Base-by-base conservation (phyloP, 1,140 invertebrate genomes). In the Drosophila guanche region DNA sequence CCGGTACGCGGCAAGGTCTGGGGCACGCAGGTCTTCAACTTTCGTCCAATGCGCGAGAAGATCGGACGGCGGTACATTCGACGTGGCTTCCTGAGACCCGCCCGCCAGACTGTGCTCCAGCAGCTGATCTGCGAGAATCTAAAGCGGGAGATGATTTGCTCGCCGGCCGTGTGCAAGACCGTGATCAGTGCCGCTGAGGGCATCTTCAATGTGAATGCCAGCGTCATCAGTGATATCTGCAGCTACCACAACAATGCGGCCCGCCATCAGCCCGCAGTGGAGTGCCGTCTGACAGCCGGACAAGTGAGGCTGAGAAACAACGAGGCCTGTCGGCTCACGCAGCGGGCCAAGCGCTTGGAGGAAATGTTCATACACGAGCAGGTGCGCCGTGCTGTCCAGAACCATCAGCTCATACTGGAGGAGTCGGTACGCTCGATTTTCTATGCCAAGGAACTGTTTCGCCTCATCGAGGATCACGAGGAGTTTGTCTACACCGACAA, bases 361-460 rank as follows among this genome's bases (percentile, higher is more conserved):
- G 79, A 75, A 41, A 63, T 86, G 56, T 69, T 83, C 3, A 54
- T 83, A 22, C 76, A 88, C 37, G 72, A 90, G 23, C 76, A 90
- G 42, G 59, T 84, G 47, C 79, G 76, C 10, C 29, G 62, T 5
- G 66, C 76, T 4, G 37, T 63, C 4, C 66, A 84, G 29, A 76
- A 72, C 10, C 77, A 84, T 51, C 56, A 86, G 41, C 47, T 73
- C 1, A 80, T 90, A 27, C 23, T 90, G 23, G 88, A 90, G 47
- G 81, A 90, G 42, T 90, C 88, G 1, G 83, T 90, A 27, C 79
- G 88, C 4, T 90, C 88, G 3, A 72, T 90, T 1, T 71, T 56
- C 55, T 90, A 90, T 46, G 79, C 89, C 65, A 88, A 88, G 56
- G 54, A 89, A 41, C 51, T 89, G 5, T 89, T 77, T 7, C 84